These are phyloP conservation scores for Coracias cyanogaster DNA, from an alignment of 2,797 vertebrate species.

Conservation along the genomic window DNA sequence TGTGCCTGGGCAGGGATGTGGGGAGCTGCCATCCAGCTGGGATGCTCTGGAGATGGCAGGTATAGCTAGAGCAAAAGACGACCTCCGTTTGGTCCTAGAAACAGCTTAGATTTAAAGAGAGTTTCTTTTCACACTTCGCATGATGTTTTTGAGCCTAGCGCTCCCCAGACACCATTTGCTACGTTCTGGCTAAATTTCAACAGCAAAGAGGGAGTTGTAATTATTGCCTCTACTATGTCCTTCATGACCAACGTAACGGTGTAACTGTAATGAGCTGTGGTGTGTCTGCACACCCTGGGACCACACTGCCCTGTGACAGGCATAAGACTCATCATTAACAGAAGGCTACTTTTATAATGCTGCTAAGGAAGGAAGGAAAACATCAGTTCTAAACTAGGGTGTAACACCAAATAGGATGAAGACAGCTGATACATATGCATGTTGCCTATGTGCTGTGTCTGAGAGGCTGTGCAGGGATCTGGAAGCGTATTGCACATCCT, in stretches of 20 bases:
- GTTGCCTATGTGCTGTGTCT: neutral
- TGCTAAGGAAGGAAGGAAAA: slow-evolving; percentile 26
- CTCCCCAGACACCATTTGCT: neutral
- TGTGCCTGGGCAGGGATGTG: neutral
- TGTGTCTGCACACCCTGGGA: neutral
- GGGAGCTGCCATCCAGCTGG: neutral
- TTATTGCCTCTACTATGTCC: slow-evolving; percentile 27
- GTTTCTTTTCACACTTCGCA: neutral
- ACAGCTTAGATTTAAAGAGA: neutral
- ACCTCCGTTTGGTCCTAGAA: neutral
- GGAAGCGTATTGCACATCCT: neutral
- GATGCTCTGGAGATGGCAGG: neutral
- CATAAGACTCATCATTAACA: neutral
- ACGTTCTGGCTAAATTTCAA: neutral
- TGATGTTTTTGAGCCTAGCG: neutral
- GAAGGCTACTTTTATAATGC: slow-evolving; percentile 14
- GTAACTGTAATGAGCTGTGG: neutral
- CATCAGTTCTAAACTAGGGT: neutral
- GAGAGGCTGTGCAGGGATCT: slow-evolving; percentile 1
- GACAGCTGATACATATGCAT: slow-evolving; percentile 25
- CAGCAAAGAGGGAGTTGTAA: neutral
- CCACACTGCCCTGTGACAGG: neutral
- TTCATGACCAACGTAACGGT: neutral
- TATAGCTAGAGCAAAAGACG: neutral
- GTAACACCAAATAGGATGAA: slow-evolving; percentile 22